Percentiles rank a stretch among this genome's conserved stretches.
Evolutionary conservation across 2,888 invertebrate genomes (phyloP).

Genomic region (Hipparchia sbordonii): DNA sequence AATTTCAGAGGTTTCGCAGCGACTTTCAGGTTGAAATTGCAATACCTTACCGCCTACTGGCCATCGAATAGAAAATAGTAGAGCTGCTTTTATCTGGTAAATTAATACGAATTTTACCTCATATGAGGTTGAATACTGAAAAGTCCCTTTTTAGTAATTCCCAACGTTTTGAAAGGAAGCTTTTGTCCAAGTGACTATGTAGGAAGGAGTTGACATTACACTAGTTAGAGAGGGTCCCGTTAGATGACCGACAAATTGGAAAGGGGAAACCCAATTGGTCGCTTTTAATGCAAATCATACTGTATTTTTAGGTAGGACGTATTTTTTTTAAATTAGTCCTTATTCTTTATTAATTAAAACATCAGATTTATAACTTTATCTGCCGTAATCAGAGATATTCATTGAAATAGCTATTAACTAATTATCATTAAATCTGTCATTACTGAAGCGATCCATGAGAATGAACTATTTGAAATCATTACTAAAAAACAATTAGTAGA

Average conservation of each 20-base stretch:
- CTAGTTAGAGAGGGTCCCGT: background rate
- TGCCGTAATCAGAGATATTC: too few relatives aligned
- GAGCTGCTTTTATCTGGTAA: background rate
- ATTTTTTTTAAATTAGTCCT: background rate
- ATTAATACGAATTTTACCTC: background rate
- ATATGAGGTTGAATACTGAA: background rate
- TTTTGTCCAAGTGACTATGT: conserved; percentile 11
- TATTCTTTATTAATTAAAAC: too few relatives aligned
- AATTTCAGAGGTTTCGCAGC: too few relatives aligned
- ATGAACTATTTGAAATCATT: too few relatives aligned
- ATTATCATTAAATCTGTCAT: too few relatives aligned
- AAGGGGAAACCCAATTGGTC: background rate
- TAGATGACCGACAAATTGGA: conserved; percentile 12
- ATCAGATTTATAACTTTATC: too few relatives aligned
- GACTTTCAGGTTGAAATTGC: too few relatives aligned
- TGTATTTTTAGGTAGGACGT: background rate
- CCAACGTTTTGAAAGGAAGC: conserved; percentile 4
- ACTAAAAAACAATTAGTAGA: too few relatives aligned
- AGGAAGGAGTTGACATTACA: conserved; percentile 1
- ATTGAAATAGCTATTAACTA: too few relatives aligned
- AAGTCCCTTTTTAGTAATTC: conserved; percentile 7
- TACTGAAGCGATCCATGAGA: too few relatives aligned
- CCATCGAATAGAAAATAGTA: background rate
- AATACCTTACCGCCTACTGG: too few relatives aligned
- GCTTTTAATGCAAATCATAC: background rate